Conservation (phyloP, 2,797 vertebrate genomes). For the Acanthurus tractus region DNA sequence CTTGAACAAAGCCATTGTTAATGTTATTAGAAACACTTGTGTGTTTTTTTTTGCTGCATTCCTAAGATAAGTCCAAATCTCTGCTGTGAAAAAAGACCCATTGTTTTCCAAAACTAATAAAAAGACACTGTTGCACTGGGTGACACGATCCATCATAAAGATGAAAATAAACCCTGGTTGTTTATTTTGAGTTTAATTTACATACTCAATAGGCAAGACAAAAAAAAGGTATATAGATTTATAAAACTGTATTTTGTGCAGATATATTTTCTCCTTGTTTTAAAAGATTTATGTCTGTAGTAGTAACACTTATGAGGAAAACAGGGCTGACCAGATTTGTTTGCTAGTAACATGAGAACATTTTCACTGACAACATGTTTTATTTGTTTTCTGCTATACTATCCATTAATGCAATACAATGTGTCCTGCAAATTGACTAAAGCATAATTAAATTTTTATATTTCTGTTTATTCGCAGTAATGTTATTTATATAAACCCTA, state of each 20-base stretch:
- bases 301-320: not conserved
- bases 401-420: too few species aligned
- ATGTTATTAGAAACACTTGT: constrained; percentile 10
- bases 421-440: too few species aligned
- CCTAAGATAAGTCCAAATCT: not conserved
- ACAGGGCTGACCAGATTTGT: not conserved
- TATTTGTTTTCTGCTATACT: too few species aligned
- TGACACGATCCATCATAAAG: not conserved
- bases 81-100: not conserved
- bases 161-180: not conserved
- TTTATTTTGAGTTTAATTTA: not conserved
- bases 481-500: too few species aligned
- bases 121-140: not conserved
- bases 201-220: too few species aligned
- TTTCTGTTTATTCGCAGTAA: too few species aligned
- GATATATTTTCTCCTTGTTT: not conserved
- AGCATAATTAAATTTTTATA: too few species aligned
- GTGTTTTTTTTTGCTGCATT: not conserved
- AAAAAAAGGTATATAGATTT: not conserved
- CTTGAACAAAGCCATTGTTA: not conserved
- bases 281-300: not conserved
- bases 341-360: not conserved
- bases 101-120: constrained; percentile 4
- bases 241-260: not conserved
- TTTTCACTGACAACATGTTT: too few species aligned